These are phyloP conservation scores for mouse (Mus musculus) DNA, from an alignment of 2,113 vertebrate genomes.

Conservation along the genomic window DNA sequence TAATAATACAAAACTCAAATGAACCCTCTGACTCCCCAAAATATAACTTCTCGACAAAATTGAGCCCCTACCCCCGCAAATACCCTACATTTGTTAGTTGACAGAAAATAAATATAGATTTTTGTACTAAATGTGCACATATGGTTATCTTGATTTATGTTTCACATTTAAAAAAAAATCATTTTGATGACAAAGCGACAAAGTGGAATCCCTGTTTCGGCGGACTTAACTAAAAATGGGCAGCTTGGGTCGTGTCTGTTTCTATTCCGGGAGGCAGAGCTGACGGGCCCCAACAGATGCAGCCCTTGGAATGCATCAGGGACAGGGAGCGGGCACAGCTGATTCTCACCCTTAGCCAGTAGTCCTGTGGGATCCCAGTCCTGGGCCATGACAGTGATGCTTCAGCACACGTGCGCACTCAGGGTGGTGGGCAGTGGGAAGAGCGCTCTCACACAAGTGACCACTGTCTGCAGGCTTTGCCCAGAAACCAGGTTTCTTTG, in stretches of 20 bases:
- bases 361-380: conserved; percentile 70
- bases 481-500: not conserved
- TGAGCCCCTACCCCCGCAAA: not conserved
- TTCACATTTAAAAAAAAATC: conserved; percentile 14
- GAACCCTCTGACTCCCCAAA: conserved; percentile 22
- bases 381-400: conserved; percentile 74
- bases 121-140: conserved; percentile 1
- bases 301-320: conserved; percentile 88
- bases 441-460: conserved; percentile 18
- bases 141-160: not conserved
- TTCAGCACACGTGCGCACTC: conserved; percentile 77
- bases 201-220: conserved; percentile 75
- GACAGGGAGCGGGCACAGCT: conserved; percentile 79
- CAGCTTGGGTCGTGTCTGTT: conserved; percentile 84
- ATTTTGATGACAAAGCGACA: not conserved
- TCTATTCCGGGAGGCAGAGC: conserved; percentile 94
- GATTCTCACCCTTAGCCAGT: conserved; percentile 81
- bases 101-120: not conserved
- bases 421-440: not conserved
- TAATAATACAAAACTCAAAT: not conserved
- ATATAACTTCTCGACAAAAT: conserved; percentile 25
- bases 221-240: conserved; percentile 95
- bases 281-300: conserved; percentile 97
- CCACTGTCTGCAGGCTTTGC: conserved; percentile 40
- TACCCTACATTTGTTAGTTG: not conserved